Conservation (phyloP, 2,113 vertebrate species). For the Vidua macroura region DNA sequence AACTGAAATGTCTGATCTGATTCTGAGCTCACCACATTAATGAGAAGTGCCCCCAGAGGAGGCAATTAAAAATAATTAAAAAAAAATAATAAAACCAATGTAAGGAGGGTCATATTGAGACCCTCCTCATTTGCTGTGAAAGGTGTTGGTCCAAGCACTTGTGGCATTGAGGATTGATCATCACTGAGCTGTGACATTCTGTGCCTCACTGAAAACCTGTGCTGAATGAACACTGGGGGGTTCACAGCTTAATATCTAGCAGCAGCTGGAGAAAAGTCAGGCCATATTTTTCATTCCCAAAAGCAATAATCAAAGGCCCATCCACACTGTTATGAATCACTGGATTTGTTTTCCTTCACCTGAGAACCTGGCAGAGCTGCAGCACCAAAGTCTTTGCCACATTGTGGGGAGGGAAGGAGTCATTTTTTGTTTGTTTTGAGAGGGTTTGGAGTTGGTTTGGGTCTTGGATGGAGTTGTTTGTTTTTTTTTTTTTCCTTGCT, state of each 20-base stretch:
- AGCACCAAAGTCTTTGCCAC: neutral
- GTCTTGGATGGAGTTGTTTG: no score
- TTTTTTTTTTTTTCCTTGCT: no score
- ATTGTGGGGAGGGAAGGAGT: accelerated
- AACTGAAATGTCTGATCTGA: neutral
- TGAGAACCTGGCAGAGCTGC: neutral
- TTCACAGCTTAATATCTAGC: neutral
- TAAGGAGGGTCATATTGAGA: neutral
- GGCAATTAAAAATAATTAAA: neutral
- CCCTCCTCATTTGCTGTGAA: neutral
- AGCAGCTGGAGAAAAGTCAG: neutral
- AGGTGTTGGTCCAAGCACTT: neutral
- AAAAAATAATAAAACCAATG: neutral
- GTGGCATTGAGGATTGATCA: neutral
- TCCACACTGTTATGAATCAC: neutral
- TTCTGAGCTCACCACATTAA: neutral
- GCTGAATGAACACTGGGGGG: neutral
- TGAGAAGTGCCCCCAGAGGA: neutral
- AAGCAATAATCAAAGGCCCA: neutral
- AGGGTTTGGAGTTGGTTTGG: neutral
- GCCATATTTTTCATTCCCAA: neutral
- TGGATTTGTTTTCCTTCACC: neutral
- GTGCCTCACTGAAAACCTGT: neutral
- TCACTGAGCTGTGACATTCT: neutral
- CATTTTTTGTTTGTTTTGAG: neutral